Evolutionary conservation across 2,113 vertebrate species (phyloP), one percentile per base, ranked within the genome.

Genomic region (Scomber colias): DNA sequence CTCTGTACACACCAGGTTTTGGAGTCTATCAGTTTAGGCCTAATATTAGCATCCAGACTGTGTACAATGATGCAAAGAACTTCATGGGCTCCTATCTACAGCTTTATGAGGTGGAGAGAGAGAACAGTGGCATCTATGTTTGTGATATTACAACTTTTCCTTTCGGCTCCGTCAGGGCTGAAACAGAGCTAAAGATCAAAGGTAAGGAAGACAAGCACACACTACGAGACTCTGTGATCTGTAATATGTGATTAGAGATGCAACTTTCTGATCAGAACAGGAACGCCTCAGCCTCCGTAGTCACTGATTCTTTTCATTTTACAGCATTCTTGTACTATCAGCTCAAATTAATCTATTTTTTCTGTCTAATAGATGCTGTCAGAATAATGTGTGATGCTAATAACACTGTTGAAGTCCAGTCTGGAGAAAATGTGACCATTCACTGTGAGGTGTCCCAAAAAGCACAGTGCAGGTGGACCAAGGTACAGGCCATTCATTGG

Each of bases 91-190:
- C 86, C 11, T 3, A 57, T 30, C 76, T 94, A 48, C 19, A 68
- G 21, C 70, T 95, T 53, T 4, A 19, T 1, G 1, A 2, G 0
- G 82, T 93, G 56, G 51, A 16, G 3, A 66, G 55, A 31, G 31
- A 51, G 9, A 75, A 95, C 64, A 79, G 77, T 5, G 93, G 87
- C 3, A 14, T 54, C 6, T 95, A 94, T 48, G 4, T 16, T 49
- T 95, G 94, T 69, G 84, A 88, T 0, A 21, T 92, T 1, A 4
- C 77, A 11, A 77, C 40, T 0, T 95, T 79, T 81, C 92, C 91
- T 21, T 0, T 0, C 0, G 93, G 94, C 16, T 30, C 67, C 21
- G 13, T 67, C 24, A 48, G 11, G 40, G 51, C 0, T 0, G 27
- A 31, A 46, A 93, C 75, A 2, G 49, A 75, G 49, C 57, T 95